These are phyloP conservation scores for Linurgus olivaceus DNA, from an alignment of 2,797 vertebrate genomes.

Conservation along the genomic window DNA sequence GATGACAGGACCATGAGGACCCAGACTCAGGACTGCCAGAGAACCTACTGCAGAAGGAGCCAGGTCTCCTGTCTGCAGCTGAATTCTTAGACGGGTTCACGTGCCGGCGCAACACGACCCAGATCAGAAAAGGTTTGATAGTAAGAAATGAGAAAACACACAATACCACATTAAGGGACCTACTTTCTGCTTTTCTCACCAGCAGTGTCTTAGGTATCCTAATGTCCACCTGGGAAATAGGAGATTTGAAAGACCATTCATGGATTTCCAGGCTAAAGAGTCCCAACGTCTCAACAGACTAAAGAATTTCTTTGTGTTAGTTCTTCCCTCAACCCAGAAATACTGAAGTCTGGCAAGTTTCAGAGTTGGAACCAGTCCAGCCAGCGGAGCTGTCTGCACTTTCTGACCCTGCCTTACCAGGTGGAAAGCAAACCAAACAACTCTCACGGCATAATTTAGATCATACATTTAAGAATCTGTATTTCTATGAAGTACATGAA, in stretches of 20 bases:
- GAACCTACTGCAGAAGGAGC: background rate
- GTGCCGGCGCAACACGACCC: no score
- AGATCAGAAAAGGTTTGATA: background rate
- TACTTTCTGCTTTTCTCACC: background rate
- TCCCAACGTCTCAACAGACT: background rate
- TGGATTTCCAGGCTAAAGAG: background rate
- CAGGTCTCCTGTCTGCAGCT: background rate
- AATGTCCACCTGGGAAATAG: accelerated
- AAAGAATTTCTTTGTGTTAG: background rate
- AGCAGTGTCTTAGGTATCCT: background rate
- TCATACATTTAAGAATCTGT: background rate
- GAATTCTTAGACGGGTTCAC: background rate
- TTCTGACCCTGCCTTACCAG: background rate
- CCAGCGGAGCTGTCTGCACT: background rate
- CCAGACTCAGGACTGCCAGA: background rate
- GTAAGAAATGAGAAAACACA: background rate
- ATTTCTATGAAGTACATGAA: background rate
- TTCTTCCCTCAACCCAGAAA: background rate
- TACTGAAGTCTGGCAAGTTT: background rate
- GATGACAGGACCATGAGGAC: background rate
- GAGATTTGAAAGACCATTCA: background rate
- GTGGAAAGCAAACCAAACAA: background rate
- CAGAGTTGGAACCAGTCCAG: background rate
- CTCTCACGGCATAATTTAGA: background rate
- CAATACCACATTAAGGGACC: background rate